Evolutionary conservation across 2,797 vertebrate species (phyloP).

Genomic region (Salmo trutta): DNA sequence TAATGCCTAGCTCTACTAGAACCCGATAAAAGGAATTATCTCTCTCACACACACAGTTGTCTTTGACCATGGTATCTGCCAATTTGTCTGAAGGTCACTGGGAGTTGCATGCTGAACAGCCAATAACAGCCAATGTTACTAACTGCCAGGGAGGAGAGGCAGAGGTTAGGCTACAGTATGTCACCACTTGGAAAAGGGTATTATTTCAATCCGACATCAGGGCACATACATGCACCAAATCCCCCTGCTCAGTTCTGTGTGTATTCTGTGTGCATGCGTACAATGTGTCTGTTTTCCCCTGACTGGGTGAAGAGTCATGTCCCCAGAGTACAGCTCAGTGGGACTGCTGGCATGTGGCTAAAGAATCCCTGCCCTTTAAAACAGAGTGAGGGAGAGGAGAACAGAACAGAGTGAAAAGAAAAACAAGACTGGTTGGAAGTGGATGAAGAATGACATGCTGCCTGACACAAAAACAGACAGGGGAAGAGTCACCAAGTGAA

Average conservation of each 20-base stretch:
- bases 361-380: constrained; percentile 35
- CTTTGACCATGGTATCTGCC: constrained; percentile 35
- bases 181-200: neutral
- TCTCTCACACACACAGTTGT: neutral
- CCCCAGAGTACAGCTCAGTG: constrained; percentile 10
- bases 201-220: neutral
- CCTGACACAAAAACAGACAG: constrained; percentile 29
- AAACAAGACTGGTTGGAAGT: constrained; percentile 28
- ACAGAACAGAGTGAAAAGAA: constrained; percentile 29
- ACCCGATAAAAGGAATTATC: neutral
- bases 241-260: neutral
- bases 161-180: constrained; percentile 30
- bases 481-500: constrained; percentile 12
- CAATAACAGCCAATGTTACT: constrained; percentile 24
- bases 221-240: neutral
- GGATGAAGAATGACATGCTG: constrained; percentile 33
- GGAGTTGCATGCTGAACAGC: constrained; percentile 19
- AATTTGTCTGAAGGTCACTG: constrained; percentile 62
- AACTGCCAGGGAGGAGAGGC: constrained; percentile 39
- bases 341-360: constrained; percentile 31
- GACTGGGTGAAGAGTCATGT: constrained; percentile 34
- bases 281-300: constrained; percentile 5
- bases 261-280: neutral
- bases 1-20: too few relatives aligned
- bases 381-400: constrained; percentile 26